Evolutionary conservation across 2,888 invertebrate species (phyloP).

Genomic region (Xanthia togata): DNA sequence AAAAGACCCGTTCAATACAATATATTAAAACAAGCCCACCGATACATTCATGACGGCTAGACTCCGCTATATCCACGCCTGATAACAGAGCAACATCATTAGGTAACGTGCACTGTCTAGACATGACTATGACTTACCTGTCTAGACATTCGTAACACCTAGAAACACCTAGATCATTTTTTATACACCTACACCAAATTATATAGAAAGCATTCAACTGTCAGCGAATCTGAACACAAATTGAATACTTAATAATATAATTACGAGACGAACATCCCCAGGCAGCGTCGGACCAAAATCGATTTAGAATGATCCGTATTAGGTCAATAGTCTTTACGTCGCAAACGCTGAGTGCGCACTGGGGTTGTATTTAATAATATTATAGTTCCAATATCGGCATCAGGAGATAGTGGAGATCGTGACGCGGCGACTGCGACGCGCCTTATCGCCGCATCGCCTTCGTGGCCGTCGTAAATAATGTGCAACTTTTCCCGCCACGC

Average conservation of each 20-base stretch:
- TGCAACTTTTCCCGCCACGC: constrained; percentile 90
- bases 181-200: constrained; percentile 58
- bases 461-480: constrained; percentile 90
- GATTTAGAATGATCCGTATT: constrained; percentile 75
- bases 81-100: constrained; percentile 62
- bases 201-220: constrained; percentile 58
- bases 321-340: constrained; percentile 72
- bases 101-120: constrained; percentile 62
- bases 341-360: constrained; percentile 66
- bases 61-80: constrained; percentile 46
- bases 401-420: constrained; percentile 88
- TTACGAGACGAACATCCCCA: constrained; percentile 54
- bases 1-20: constrained; percentile 31
- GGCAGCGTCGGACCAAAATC: constrained; percentile 58
- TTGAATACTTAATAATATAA: constrained; percentile 61
- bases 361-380: constrained; percentile 82
- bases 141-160: constrained; percentile 63
- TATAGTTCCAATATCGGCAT: constrained; percentile 87
- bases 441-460: constrained; percentile 89
- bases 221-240: constrained; percentile 47
- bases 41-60: constrained; percentile 40
- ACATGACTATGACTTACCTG: constrained; percentile 62
- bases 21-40: constrained; percentile 34
- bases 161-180: constrained; percentile 50
- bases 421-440: constrained; percentile 89